Evolutionary conservation across 92 coral and sea anemone species (phyloP).

Genomic region (Diadumene lineata): DNA sequence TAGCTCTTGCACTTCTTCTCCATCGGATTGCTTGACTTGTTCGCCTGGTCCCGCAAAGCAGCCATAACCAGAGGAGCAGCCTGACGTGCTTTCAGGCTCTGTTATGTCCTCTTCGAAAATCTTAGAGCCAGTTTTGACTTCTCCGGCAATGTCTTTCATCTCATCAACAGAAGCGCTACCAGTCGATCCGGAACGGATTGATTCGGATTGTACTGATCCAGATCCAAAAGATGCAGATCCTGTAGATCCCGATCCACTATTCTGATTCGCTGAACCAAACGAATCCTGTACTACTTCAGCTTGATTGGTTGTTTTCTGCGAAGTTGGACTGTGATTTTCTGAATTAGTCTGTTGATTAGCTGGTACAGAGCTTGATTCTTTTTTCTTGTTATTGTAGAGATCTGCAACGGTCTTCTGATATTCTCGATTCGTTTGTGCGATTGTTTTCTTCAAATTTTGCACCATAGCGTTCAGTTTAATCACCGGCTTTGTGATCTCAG

Average conservation of each 20-base stretch:
- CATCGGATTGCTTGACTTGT: background rate
- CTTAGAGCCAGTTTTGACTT: constrained; percentile 30
- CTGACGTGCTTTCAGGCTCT: constrained; percentile 55
- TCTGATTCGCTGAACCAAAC: background rate
- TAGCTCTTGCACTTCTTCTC: constrained; percentile 16
- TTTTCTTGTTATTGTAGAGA: background rate
- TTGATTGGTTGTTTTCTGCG: background rate
- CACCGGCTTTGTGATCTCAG: constrained; percentile 20
- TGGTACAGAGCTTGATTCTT: background rate
- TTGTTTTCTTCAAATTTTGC: background rate
- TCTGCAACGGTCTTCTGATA: background rate
- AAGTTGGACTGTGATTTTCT: no score
- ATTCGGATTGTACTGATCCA: background rate
- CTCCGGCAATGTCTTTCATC: constrained; percentile 48
- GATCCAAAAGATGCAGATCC: background rate
- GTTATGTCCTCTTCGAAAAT: constrained; percentile 33
- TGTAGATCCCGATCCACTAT: background rate
- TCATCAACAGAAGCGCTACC: constrained; percentile 3
- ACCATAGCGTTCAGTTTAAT: background rate
- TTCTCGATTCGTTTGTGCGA: background rate
- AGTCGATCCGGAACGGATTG: background rate
- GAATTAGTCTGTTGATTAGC: background rate
- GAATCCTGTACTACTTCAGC: background rate
- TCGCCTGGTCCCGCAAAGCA: constrained; percentile 42
- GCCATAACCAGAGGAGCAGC: constrained; percentile 65